A percentile compares a stretch with the other conserved stretches of the same genome.
Conservation (phyloP, 2,113 vertebrate species). For the Sceloporus tristichus region DNA sequence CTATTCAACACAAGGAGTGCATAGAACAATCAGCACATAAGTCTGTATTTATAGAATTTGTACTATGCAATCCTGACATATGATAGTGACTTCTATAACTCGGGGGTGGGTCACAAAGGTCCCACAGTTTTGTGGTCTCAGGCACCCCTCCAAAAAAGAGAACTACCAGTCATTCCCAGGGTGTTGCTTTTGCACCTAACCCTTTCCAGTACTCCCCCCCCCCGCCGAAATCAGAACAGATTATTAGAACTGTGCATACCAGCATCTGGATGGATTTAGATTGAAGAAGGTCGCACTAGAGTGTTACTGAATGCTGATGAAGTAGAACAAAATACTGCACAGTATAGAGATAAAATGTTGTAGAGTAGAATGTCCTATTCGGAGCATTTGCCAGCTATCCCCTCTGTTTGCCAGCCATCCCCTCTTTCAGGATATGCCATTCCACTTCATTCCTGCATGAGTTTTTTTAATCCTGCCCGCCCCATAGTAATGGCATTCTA, state of each 20-base stretch:
- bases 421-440: background rate
- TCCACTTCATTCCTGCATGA: background rate
- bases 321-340: background rate
- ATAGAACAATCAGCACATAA: too few relatives aligned
- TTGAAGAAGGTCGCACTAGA: background rate
- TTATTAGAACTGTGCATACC: background rate
- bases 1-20: too few relatives aligned
- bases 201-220: too few relatives aligned
- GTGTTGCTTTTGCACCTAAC: too few relatives aligned
- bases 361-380: background rate
- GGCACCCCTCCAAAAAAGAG: too few relatives aligned
- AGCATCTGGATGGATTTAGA: background rate
- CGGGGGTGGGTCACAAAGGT: too few relatives aligned
- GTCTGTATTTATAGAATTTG: too few relatives aligned
- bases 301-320: background rate
- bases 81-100: too few relatives aligned
- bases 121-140: too few relatives aligned
- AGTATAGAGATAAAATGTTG: background rate
- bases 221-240: background rate
- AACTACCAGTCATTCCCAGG: too few relatives aligned
- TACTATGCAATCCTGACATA: too few relatives aligned
- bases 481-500: background rate
- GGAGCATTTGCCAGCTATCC: background rate
- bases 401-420: too few relatives aligned
- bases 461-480: background rate